These are phyloP conservation scores for Megalonaias nervosa DNA, from an alignment of 1,140 invertebrate species.

Conservation along the genomic window DNA sequence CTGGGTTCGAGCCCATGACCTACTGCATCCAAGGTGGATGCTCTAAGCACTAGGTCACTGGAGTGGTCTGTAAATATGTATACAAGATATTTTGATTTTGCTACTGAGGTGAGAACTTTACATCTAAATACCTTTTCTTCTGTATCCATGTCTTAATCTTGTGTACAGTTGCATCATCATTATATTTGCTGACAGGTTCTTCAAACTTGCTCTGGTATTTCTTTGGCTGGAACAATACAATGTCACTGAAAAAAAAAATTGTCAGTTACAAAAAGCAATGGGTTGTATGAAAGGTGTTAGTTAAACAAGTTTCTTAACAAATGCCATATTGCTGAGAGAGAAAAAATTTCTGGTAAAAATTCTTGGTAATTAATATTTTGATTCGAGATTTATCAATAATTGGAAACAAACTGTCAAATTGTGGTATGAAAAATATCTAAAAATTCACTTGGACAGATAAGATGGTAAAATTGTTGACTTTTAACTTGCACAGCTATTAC, in stretches of 20 bases:
- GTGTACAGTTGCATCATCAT: slow-evolving; percentile 77
- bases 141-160: slow-evolving; percentile 85
- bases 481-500: too few relatives aligned
- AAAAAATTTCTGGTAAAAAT: neutral
- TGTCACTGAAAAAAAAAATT: slow-evolving; percentile 78
- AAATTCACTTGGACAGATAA: too few relatives aligned
- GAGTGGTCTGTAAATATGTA: too few relatives aligned
- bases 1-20: too few relatives aligned
- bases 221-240: slow-evolving; percentile 92
- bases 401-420: too few relatives aligned
- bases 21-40: too few relatives aligned
- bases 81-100: too few relatives aligned
- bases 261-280: neutral
- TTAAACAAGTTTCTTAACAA: neutral
- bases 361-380: neutral
- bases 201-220: slow-evolving; percentile 95
- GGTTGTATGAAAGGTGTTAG: neutral
- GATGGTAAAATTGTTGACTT: too few relatives aligned
- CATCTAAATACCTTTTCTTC: slow-evolving; percentile 83
- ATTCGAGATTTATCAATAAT: too few relatives aligned
- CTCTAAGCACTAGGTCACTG: too few relatives aligned
- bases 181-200: slow-evolving; percentile 81
- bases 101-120: neutral
- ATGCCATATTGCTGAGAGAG: neutral
- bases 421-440: too few relatives aligned